A percentile compares a stretch with the other conserved stretches of the same genome.
Evolutionary conservation across 2,113 vertebrate species (phyloP).

Genomic region (Pleuronectes platessa): DNA sequence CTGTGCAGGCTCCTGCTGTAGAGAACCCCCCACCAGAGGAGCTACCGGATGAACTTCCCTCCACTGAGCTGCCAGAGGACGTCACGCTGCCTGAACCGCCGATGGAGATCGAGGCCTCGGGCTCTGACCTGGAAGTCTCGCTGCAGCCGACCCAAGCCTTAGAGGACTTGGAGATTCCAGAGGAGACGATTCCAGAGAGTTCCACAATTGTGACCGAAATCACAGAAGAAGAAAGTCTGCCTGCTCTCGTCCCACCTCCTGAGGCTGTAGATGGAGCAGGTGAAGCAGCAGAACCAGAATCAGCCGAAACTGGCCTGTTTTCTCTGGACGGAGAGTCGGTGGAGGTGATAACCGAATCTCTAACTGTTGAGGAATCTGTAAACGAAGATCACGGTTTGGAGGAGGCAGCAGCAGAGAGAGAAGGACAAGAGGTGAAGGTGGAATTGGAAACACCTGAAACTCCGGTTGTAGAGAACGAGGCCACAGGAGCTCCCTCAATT

Average conservation of each 20-base stretch:
- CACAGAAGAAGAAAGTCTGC: slow-evolving; percentile 46
- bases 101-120: slow-evolving; percentile 67
- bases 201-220: not conserved
- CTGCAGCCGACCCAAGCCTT: not conserved
- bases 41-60: slow-evolving; percentile 25
- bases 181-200: slow-evolving; percentile 44
- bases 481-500: slow-evolving; percentile 45
- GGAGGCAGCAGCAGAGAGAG: slow-evolving; percentile 12
- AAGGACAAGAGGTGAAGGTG: slow-evolving; percentile 15
- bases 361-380: slow-evolving; percentile 11
- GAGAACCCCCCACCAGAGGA: slow-evolving; percentile 27
- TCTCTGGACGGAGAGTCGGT: slow-evolving; percentile 14
- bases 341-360: not conserved
- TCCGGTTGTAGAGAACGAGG: slow-evolving; percentile 27
- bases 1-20: slow-evolving; percentile 32
- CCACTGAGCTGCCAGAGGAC: slow-evolving; percentile 33
- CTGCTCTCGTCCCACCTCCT: slow-evolving; percentile 28
- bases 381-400: slow-evolving; percentile 31
- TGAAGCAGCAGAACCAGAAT: slow-evolving; percentile 24
- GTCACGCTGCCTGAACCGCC: slow-evolving; percentile 45
- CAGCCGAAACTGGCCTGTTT: slow-evolving; percentile 14
- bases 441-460: slow-evolving; percentile 32
- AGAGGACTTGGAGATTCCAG: slow-evolving; percentile 8
- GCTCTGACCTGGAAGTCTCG: slow-evolving; percentile 21
- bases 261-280: slow-evolving; percentile 28